A percentile compares a stretch with the other conserved stretches of the same genome.
phyloP scores from a whole-genome alignment of 92 coral and sea anemone species.

The Desmophyllum pertusum region DNA sequence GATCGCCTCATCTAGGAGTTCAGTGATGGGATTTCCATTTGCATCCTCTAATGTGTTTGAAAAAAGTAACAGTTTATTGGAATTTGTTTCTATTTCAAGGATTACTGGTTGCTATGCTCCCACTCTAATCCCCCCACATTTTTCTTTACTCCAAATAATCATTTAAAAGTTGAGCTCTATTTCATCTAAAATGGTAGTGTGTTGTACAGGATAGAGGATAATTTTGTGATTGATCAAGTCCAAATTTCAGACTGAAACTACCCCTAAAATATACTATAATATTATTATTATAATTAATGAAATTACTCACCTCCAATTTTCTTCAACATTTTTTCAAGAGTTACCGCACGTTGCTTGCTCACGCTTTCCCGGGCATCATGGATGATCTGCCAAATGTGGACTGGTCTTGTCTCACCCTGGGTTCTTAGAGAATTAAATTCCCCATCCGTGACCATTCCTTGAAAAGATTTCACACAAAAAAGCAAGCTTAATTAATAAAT shows the following conservation, averaged over 20 bases:
- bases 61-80: no score
- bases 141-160: no score
- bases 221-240: no score
- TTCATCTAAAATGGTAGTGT: no score
- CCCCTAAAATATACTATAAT: not conserved
- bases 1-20: slow-evolving; percentile 43
- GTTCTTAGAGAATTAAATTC: slow-evolving; percentile 74
- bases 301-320: slow-evolving; percentile 52
- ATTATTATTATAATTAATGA: not conserved
- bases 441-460: slow-evolving; percentile 76
- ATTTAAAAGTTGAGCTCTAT: no score
- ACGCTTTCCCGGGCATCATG: slow-evolving; percentile 76
- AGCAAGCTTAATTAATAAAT: not conserved
- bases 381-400: slow-evolving; percentile 69
- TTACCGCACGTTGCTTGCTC: slow-evolving; percentile 41
- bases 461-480: not conserved
- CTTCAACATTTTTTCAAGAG: slow-evolving; percentile 47
- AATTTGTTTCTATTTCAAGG: no score
- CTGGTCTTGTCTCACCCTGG: slow-evolving; percentile 60
- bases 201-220: no score
- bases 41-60: no score
- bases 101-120: no score
- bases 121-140: no score
- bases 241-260: not conserved
- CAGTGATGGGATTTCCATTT: no score